phyloP scores from a whole-genome alignment of 2,888 invertebrate genomes.

The Thysanoteuthis rhombus region DNA sequence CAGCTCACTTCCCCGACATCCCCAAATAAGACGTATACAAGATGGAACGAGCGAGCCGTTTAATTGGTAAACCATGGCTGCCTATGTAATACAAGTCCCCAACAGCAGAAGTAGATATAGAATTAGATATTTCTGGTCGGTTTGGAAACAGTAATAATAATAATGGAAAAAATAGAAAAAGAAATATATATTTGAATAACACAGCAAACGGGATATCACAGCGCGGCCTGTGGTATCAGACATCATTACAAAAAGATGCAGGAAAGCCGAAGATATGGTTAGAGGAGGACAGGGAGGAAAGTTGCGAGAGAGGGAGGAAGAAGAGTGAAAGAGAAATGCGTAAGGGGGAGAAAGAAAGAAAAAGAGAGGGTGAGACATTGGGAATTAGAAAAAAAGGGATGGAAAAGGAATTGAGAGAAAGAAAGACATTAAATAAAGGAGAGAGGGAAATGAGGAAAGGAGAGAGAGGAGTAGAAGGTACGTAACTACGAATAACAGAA shows the following conservation, averaged over 20 bases:
- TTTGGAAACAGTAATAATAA: not conserved
- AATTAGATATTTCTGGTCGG: not conserved
- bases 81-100: not conserved
- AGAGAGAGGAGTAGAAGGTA: not conserved
- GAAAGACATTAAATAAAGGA: too few relatives aligned
- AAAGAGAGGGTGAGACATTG: not conserved
- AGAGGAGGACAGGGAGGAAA: not conserved
- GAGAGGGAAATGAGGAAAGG: not conserved
- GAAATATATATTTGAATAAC: not conserved
- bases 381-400: not conserved
- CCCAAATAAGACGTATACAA: not conserved
- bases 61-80: not conserved
- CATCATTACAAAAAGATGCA: not conserved
- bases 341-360: not conserved
- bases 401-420: not conserved
- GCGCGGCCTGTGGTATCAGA: not conserved
- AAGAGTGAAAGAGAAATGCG: not conserved
- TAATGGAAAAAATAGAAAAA: not conserved
- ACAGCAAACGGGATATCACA: not conserved
- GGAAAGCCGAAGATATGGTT: not conserved
- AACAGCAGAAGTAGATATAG: slow-evolving; percentile 12
- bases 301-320: not conserved
- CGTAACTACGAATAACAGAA: not conserved
- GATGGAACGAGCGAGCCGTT: not conserved
- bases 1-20: not conserved